Percentiles rank a stretch among this genome's conserved stretches.
Evolutionary conservation across 64 coral and sea anemone genomes (phyloP).

Genomic region (Trachythela sp.): DNA sequence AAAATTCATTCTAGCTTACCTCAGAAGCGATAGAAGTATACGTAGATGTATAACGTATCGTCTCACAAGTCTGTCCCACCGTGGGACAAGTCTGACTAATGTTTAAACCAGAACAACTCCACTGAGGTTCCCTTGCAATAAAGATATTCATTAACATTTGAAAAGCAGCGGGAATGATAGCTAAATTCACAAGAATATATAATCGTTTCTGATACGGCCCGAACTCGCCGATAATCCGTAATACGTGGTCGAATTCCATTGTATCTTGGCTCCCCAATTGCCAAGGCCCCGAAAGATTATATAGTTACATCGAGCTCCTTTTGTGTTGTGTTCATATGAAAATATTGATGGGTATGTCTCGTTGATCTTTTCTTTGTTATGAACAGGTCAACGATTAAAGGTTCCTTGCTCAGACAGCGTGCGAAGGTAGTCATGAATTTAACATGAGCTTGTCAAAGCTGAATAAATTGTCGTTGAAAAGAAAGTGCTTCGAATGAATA

Average conservation of each 20-base stretch:
- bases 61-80: constrained; percentile 54
- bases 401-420: background rate
- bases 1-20: constrained; percentile 40
- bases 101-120: constrained; percentile 65
- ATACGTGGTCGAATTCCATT: constrained; percentile 97
- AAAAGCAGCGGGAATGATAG: constrained; percentile 82
- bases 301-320: background rate
- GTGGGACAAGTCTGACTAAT: constrained; percentile 61
- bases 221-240: constrained; percentile 95
- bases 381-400: constrained; percentile 15
- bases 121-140: constrained; percentile 61
- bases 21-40: constrained; percentile 78
- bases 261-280: too few relatives aligned
- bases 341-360: background rate
- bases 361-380: background rate
- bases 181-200: constrained; percentile 70
- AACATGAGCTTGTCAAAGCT: background rate
- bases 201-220: constrained; percentile 84
- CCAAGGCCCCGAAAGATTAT: background rate
- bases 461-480: too few relatives aligned
- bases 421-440: background rate
- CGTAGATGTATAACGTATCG: constrained; percentile 58
- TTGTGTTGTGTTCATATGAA: background rate
- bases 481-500: too few relatives aligned
- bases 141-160: constrained; percentile 90